These are phyloP conservation scores for Argyrosomus japonicus DNA, from an alignment of 2,113 vertebrate genomes.

Conservation along the genomic window DNA sequence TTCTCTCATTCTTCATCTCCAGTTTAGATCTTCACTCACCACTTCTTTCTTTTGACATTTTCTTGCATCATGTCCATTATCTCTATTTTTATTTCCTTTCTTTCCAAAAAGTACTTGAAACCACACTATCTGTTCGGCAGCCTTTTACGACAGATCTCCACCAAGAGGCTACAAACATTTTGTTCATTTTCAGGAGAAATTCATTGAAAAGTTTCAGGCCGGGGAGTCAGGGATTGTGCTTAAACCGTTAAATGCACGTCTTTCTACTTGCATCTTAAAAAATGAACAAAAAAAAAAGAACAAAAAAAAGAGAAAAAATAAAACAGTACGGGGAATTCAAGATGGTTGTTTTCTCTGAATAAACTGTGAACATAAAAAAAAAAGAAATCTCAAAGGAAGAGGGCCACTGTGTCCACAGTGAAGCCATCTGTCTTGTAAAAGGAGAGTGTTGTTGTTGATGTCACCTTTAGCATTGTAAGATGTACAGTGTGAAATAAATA, in stretches of 20 bases:
- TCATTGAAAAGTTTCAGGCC: slow-evolving; percentile 76
- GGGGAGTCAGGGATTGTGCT: slow-evolving; percentile 81
- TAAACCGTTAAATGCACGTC: slow-evolving; percentile 86
- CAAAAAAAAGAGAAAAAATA: slow-evolving; percentile 73
- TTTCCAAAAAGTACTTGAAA: slow-evolving; percentile 72
- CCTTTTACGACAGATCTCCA: slow-evolving; percentile 66
- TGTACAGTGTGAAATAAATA: slow-evolving; percentile 90
- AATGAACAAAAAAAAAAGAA: slow-evolving; percentile 77
- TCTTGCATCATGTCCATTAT: slow-evolving; percentile 17
- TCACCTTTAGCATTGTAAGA: slow-evolving; percentile 88
- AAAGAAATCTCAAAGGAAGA: slow-evolving; percentile 77
- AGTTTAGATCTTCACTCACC: not conserved
- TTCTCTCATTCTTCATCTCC: slow-evolving; percentile 26
- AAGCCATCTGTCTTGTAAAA: slow-evolving; percentile 86
- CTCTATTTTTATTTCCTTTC: slow-evolving; percentile 28
- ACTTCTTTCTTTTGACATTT: not conserved
- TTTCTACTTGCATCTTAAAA: slow-evolving; percentile 89
- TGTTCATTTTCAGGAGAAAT: slow-evolving; percentile 71
- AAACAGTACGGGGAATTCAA: slow-evolving; percentile 79
- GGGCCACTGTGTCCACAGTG: slow-evolving; percentile 83
- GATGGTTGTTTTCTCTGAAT: slow-evolving; percentile 82
- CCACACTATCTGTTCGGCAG: slow-evolving; percentile 65
- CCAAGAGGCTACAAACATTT: slow-evolving; percentile 71
- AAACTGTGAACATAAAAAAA: slow-evolving; percentile 85
- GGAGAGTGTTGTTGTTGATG: slow-evolving; percentile 87